A percentile compares a stretch with the other conserved stretches of the same genome.
Evolutionary conservation across 2,888 invertebrate genomes (phyloP).

Genomic region (Ormyrus thymus): DNA sequence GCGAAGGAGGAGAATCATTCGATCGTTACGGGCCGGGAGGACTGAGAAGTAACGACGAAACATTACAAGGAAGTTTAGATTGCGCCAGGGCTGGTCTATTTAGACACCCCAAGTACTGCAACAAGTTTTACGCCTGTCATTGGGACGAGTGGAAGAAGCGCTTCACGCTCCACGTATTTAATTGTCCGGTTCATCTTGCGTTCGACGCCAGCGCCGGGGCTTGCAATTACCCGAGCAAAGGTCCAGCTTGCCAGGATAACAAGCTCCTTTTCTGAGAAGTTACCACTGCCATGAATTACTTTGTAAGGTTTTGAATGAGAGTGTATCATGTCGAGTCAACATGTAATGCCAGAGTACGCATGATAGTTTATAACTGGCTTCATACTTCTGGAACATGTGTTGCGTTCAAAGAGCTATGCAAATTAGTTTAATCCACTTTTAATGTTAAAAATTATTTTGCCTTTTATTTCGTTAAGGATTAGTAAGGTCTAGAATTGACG

Average conservation of each 20-base stretch:
- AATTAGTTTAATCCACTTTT: no score
- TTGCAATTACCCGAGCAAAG: slow-evolving; percentile 89
- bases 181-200: slow-evolving; percentile 86
- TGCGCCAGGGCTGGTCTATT: slow-evolving; percentile 78
- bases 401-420: no score
- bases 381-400: no score
- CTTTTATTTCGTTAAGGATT: no score
- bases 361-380: neutral
- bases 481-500: no score
- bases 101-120: slow-evolving; percentile 85
- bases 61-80: slow-evolving; percentile 77
- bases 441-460: no score
- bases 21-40: slow-evolving; percentile 77
- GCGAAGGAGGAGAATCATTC: slow-evolving; percentile 75
- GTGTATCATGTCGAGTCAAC: neutral
- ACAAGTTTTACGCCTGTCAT: slow-evolving; percentile 88
- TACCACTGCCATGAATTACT: slow-evolving; percentile 33
- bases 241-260: slow-evolving; percentile 85
- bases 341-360: neutral
- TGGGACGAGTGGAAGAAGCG: slow-evolving; percentile 87
- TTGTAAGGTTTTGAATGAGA: slow-evolving; percentile 1
- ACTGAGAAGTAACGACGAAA: slow-evolving; percentile 58
- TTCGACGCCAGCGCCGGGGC: slow-evolving; percentile 86
- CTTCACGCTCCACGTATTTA: slow-evolving; percentile 85
- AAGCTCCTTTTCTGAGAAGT: slow-evolving; percentile 78